phyloP scores from a whole-genome alignment of 2,797 vertebrate species.

The Rhinatrema bivittatum region DNA sequence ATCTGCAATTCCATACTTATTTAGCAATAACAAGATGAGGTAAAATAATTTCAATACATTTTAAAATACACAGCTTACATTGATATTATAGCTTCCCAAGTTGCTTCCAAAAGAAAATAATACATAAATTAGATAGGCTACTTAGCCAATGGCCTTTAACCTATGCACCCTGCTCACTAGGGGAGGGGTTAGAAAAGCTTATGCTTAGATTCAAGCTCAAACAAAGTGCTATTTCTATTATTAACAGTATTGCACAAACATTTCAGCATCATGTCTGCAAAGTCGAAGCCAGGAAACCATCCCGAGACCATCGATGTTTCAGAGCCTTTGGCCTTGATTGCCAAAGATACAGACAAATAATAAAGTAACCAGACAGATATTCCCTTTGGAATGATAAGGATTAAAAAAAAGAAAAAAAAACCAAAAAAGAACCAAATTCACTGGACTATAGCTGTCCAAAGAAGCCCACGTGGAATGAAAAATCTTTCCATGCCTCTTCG shows the following conservation, averaged over 20 bases:
- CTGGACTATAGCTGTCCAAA: slow-evolving; percentile 30
- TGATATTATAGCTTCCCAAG: no score
- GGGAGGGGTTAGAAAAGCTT: slow-evolving; percentile 18
- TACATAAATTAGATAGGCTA: no score
- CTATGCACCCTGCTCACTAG: slow-evolving; percentile 16
- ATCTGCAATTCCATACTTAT: no score
- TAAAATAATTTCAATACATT: no score
- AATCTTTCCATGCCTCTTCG: slow-evolving; percentile 19
- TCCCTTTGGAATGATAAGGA: slow-evolving; percentile 28
- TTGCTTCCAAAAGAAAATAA: no score
- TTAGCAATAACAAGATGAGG: no score
- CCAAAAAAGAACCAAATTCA: no score
- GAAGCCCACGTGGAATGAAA: slow-evolving; percentile 18
- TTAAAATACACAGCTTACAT: no score
- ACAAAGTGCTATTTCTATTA: slow-evolving; percentile 43
- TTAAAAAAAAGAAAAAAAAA: no score
- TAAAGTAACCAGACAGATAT: slow-evolving; percentile 29
- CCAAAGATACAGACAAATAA: slow-evolving; percentile 38
- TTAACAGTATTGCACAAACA: slow-evolving; percentile 39
- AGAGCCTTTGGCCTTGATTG: slow-evolving; percentile 45
- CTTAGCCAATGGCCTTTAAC: no score
- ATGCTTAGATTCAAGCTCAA: slow-evolving; percentile 36
- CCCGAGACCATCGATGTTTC: slow-evolving; percentile 29
- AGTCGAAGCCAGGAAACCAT: slow-evolving; percentile 33
- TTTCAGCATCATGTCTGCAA: slow-evolving; percentile 23